A percentile compares a stretch with the other conserved stretches of the same genome.
phyloP scores from a whole-genome alignment of 2,888 invertebrate genomes.

The Melangyna quadrimaculata region DNA sequence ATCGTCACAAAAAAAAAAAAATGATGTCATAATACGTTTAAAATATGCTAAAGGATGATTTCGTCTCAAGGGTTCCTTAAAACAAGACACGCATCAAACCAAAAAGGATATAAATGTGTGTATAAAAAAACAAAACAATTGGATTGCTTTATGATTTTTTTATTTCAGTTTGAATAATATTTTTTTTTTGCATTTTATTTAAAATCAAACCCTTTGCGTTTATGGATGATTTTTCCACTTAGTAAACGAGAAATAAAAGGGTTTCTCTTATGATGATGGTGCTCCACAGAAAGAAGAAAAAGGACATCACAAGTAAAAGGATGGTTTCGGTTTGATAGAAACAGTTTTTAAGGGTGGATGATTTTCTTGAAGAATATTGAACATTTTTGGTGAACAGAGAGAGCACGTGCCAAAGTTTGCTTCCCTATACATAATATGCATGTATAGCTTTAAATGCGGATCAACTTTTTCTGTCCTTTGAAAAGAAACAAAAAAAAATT shows the following conservation, averaged over 20 bases:
- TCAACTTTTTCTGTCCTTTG: slow-evolving; percentile 13
- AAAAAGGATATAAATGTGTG: neutral
- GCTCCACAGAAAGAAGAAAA: slow-evolving; percentile 4
- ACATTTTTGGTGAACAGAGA: neutral
- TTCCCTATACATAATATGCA: too few species aligned
- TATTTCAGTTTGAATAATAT: neutral
- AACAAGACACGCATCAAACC: slow-evolving; percentile 15
- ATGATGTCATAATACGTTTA: slow-evolving; percentile 14
- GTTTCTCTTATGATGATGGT: slow-evolving; percentile 2
- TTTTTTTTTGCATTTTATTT: slow-evolving; percentile 3
- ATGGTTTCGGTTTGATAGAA: neutral
- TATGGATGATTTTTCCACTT: slow-evolving; percentile 32
- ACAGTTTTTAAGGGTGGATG: slow-evolving; percentile 7
- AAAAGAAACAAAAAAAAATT: neutral
- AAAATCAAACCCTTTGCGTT: slow-evolving; percentile 31
- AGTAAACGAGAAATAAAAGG: slow-evolving; percentile 29
- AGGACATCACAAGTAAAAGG: neutral
- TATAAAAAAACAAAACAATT: slow-evolving; percentile 4
- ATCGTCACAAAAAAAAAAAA: neutral
- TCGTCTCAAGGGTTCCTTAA: slow-evolving; percentile 44
- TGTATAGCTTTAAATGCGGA: neutral
- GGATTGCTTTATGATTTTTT: slow-evolving; percentile 25
- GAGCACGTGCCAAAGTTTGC: slow-evolving; percentile 25
- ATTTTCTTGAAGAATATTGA: neutral
- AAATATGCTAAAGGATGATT: slow-evolving; percentile 35